Conservation (phyloP, 2,113 vertebrate genomes). For the Cyanocitta stelleri region DNA sequence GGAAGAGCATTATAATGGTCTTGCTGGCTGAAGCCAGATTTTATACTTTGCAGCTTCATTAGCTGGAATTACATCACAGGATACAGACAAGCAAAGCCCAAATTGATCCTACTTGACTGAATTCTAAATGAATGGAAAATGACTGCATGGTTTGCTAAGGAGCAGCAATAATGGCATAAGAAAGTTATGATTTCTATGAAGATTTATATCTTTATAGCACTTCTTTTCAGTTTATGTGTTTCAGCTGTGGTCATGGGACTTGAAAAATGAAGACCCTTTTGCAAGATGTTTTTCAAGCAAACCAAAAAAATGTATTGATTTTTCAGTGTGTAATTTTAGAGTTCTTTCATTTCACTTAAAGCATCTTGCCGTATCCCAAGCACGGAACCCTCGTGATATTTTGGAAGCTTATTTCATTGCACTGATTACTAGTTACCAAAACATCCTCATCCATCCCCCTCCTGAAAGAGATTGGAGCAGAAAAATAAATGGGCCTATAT, state of each 20-base stretch:
- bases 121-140: conserved; percentile 51
- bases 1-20: neutral
- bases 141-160: neutral
- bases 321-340: neutral
- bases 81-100: conserved; percentile 8
- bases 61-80: conserved; percentile 42
- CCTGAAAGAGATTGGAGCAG: neutral
- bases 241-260: neutral
- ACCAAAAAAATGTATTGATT: neutral
- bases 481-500: neutral
- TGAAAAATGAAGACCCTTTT: neutral
- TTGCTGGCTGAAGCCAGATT: conserved; percentile 1
- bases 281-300: neutral
- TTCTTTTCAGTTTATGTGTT: neutral
- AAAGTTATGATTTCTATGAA: conserved; percentile 9
- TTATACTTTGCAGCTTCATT: conserved; percentile 40
- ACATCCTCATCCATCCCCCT: neutral
- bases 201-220: neutral
- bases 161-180: neutral
- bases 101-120: conserved; percentile 46
- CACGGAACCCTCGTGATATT: neutral
- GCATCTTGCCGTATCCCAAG: neutral
- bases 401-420: neutral
- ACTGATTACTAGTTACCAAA: neutral
- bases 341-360: neutral